Conservation (phyloP, 1,140 invertebrate species). For the Uloborus diversus region DNA sequence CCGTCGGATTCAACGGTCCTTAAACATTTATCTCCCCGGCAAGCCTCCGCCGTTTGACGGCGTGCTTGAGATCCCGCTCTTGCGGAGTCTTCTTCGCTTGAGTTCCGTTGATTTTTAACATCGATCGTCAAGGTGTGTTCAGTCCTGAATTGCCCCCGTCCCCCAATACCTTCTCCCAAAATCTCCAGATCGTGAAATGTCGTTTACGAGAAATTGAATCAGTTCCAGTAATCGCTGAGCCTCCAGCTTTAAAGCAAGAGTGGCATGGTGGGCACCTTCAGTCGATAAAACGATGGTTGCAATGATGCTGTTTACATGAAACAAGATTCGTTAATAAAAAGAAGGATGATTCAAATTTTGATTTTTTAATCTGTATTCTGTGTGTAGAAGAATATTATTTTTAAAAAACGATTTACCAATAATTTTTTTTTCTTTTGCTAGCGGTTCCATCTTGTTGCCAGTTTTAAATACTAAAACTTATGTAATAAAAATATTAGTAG, state of each 20-base stretch:
- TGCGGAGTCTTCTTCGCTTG: neutral
- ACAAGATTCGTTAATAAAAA: no score
- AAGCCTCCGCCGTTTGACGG: neutral
- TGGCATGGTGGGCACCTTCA: no score
- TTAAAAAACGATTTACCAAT: no score
- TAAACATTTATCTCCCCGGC: neutral
- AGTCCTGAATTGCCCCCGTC: neutral
- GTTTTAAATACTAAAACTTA: no score
- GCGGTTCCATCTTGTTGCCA: no score
- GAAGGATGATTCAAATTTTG: no score
- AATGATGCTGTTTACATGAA: no score
- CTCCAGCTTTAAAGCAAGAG: constrained; percentile 6
- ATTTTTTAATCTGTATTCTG: no score
- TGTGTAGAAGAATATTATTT: no score
- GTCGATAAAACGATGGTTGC: no score
- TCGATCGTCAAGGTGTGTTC: constrained; percentile 32
- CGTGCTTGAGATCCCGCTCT: neutral
- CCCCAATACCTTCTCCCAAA: constrained; percentile 25
- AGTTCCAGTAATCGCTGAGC: constrained; percentile 30
- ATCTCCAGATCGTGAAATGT: constrained; percentile 55
- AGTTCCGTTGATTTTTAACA: constrained; percentile 18
- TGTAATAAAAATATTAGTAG: no score
- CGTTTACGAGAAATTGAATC: constrained; percentile 56
- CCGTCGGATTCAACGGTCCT: neutral
- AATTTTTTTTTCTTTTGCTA: no score